Evolutionary conservation across 2,113 vertebrate species (phyloP), one percentile per base, ranked within the genome.

Genomic region (Heteronetta atricapilla): DNA sequence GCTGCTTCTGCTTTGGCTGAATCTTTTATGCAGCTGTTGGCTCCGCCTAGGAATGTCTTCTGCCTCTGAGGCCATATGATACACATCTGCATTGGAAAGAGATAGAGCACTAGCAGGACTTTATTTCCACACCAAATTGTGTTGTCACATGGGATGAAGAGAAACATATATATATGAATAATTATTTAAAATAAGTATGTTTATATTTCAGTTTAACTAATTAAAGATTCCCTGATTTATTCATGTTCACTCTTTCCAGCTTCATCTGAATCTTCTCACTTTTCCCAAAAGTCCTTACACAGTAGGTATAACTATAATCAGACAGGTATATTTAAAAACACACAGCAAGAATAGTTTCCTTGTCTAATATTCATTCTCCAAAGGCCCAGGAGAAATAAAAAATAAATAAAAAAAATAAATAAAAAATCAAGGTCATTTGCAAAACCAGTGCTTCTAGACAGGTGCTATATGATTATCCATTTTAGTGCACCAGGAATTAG

Each of bases 1-100:
- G 87, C 86, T 94, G 94, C 46, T 92, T 81, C 80, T 93, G 75
- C 80, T 77, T 74, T 88, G 68, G 40, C 82, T 77, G 38, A 72
- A 86, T 17, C 33, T 75, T 79, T 78, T 46, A 58, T 66, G 50
- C 87, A 87, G 74, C 70, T 90, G 77, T 23, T 79, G 66, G 64
- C 19, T 93, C 62, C 87, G 48, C 74, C 62, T 80, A 73, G 63
- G 74, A 95, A 94, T 79, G 67, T 82, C 76, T 60, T 84, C 66
- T 89, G 67, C 93, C 81, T 92, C 44, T 79, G 70, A 72, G 78
- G 34, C 58, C 2, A 0, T 87, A n/a, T 55, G 81, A 94, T 82
- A 56, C 29, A 22, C 28, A 70, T 75, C 76, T 75, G 21, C 42
- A 13, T 5, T 84, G 53, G 67, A 52, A 93, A 87, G 53, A 79